phyloP scores from a whole-genome alignment of 2,888 invertebrate genomes.

The Platynereis dumerilii region DNA sequence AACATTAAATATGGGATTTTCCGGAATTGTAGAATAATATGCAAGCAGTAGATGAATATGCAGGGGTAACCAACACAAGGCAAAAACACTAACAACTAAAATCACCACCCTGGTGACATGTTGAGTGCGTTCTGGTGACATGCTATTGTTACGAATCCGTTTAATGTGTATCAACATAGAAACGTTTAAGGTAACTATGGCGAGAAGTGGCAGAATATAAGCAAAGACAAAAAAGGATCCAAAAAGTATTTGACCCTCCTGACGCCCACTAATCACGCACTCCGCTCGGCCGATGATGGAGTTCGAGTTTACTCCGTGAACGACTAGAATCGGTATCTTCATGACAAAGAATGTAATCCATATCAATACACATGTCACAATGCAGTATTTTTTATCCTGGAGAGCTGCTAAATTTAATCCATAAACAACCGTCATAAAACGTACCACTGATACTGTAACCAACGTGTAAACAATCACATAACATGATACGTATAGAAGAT shows the following conservation, averaged over 20 bases:
- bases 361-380: conserved; percentile 25
- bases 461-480: conserved; percentile 36
- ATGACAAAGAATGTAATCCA: conserved; percentile 32
- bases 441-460: conserved; percentile 31
- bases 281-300: conserved; percentile 9
- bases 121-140: background rate
- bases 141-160: background rate
- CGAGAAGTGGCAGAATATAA: conserved; percentile 14
- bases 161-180: conserved; percentile 2
- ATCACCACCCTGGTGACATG: conserved; percentile 16
- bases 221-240: conserved; percentile 24
- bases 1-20: background rate
- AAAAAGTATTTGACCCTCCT: conserved; percentile 20
- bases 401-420: conserved; percentile 4
- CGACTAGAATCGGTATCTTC: conserved; percentile 33
- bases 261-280: conserved; percentile 33
- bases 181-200: conserved; percentile 12
- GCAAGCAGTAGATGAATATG: conserved; percentile 25
- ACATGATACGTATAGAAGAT: conserved; percentile 33
- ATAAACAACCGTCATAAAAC: conserved; percentile 30
- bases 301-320: conserved; percentile 29
- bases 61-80: conserved; percentile 22
- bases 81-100: conserved; percentile 17
- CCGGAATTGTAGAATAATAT: conserved; percentile 8
- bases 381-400: conserved; percentile 14